Evolutionary conservation across 2,797 vertebrate species (phyloP), one percentile per base, ranked within the genome.

Genomic region (Argentina silus): DNA sequence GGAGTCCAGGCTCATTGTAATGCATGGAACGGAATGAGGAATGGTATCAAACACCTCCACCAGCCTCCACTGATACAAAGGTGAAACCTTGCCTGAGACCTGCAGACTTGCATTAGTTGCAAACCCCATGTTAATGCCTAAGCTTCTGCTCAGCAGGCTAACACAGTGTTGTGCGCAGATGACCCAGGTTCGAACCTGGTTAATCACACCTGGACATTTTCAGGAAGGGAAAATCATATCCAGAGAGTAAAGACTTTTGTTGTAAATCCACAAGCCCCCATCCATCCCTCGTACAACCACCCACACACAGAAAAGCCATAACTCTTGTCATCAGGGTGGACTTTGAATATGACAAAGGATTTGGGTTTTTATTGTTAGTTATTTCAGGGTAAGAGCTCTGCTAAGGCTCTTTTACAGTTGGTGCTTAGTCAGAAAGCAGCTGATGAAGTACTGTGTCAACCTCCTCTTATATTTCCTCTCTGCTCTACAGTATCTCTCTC

Each of bases 391-490:
- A 6, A 8, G 75, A n/a, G 60, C 69, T 67, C 60, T 77, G 75
- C 56, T 70, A 83, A 83, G 70, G 60, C 23, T 19, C 81, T 90
- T 90, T 74, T 76, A 68, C 75, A 78, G 70, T 79, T 84, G 78
- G 59, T 23, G 44, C 51, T 74, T 56, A 73, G 83, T 84, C 82
- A 76, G 72, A 79, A 72, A 82, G 81, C 77, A 74, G 80, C 70
- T 82, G 75, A 72, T 75, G 75, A 51, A 57, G 81, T 21, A 1
- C 60, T 84, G 43, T 81, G 84, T 90, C 86, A 82, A 53, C 57
- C 12, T 14, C 72, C 79, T 64, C 61, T 75, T 43, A 60, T 55
- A 23, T 36, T 36, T 36, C 27, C 27, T 36, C 27, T 36, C 27
- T 36, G 27, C 27, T 36, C 27, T 36, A 36, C 27, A 36, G 27